Evolutionary conservation across 2,888 invertebrate genomes (phyloP).

Genomic region (Aphidoletes aphidimyza): DNA sequence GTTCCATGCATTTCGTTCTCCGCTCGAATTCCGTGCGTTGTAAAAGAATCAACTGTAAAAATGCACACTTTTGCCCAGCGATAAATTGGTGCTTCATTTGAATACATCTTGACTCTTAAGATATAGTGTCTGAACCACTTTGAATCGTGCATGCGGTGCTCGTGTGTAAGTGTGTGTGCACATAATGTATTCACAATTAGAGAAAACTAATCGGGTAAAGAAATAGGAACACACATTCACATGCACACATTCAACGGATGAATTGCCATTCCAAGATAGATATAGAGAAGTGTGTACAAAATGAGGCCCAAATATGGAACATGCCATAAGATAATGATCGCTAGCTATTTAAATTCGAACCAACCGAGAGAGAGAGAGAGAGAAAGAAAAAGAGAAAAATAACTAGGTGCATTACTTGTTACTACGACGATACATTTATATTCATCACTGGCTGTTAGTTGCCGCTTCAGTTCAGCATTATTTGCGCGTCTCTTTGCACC

Average conservation of each 20-base stretch:
- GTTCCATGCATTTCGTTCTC: neutral
- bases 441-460: too few relatives aligned
- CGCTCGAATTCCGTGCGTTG: neutral
- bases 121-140: neutral
- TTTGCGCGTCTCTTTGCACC: too few relatives aligned
- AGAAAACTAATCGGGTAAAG: neutral
- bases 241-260: neutral
- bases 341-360: neutral
- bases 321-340: slow-evolving; percentile 38
- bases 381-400: too few relatives aligned
- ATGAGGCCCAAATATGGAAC: slow-evolving; percentile 15
- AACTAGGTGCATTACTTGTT: slow-evolving; percentile 38
- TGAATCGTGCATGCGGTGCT: too few relatives aligned
- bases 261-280: too few relatives aligned
- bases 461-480: too few relatives aligned
- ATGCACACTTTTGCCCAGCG: neutral
- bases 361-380: too few relatives aligned
- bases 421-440: neutral
- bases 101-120: neutral
- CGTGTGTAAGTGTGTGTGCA: neutral
- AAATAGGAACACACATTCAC: neutral
- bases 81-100: slow-evolving; percentile 16
- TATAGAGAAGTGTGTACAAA: too few relatives aligned
- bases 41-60: neutral
- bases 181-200: slow-evolving; percentile 31